A percentile compares a stretch with the other conserved stretches of the same genome.
Conservation (phyloP, 2,797 vertebrate genomes). For the Neopelma chrysocephalum region DNA sequence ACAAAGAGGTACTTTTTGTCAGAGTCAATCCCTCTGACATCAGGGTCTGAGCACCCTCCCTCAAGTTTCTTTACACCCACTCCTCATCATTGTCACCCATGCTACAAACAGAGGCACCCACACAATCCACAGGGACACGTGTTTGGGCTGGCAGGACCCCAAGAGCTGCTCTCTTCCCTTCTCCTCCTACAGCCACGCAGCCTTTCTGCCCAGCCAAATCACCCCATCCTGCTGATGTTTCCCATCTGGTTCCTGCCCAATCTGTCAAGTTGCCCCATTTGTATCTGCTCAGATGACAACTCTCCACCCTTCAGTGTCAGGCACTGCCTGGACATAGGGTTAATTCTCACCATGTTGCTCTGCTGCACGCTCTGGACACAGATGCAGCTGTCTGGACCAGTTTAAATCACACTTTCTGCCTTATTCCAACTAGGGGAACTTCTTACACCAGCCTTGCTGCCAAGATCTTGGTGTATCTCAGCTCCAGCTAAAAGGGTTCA, state of each 20-base stretch:
- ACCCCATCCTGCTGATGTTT: background rate
- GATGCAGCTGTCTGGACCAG: background rate
- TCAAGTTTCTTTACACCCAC: background rate
- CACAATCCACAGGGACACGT: background rate
- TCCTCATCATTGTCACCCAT: background rate
- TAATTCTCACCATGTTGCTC: background rate
- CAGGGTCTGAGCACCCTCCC: background rate
- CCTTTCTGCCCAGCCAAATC: background rate
- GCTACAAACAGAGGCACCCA: background rate
- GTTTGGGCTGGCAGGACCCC: background rate
- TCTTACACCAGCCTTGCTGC: background rate
- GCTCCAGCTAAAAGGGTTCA: background rate
- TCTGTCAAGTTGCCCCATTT: background rate
- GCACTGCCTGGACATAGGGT: background rate
- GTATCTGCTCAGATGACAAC: background rate
- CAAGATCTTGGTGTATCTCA: rapidly evolving
- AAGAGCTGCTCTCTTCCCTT: background rate
- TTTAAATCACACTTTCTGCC: background rate
- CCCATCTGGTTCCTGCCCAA: background rate
- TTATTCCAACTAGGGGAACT: background rate
- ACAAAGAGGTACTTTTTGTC: background rate
- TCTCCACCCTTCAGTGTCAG: background rate
- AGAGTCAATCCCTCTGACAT: background rate
- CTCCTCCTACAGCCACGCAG: background rate
- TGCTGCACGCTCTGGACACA: rapidly evolving